Base-by-base conservation (phyloP, 37 sponge, comb jelly and placozoan species). In the Haliclona indistincta region DNA sequence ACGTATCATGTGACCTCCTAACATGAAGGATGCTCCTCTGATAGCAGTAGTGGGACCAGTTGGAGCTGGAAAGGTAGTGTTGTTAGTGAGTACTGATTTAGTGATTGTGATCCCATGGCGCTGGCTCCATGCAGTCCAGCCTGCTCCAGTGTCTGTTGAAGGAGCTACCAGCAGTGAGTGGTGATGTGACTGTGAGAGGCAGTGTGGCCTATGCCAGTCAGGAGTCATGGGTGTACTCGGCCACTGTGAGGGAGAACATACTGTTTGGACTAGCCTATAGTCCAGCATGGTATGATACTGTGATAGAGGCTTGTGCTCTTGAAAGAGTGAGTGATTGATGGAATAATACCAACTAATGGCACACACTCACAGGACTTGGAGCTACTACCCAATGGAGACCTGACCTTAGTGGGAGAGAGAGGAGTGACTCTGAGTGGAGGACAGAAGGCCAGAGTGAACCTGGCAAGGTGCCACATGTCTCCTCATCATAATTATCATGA, bases 371-470 rank as follows among this genome's bases (percentile, higher is more conserved):
- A 90, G 88, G 97, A 96, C 43, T 49, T 92, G 17, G 63, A 81
- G 0, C 45, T 37, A 35, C 67, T 96, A 26, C 67, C 92, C 30
- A 8, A 43, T 74, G 93, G 97, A 42, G 97, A 96, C 56, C 62
- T 53, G 71, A 96, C 97, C 19, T 77, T 84, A 43, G 90, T 92
- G 1, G 97, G 97, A 28, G 93, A 88, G 79, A 86, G 89, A 53
- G 97, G 97, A 54, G 90, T 92, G 42, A 92, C 93, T 19, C 81
- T 96, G 51, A 96, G 97, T 89, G 97, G 97, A 10, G 97, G 97
- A 11, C 97, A 96, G 76, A 92, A 92, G 84, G 87, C 94, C 10
- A 82, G 97, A 52, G 86, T 96, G n/a, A 85, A 84, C 60, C 85
- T 96, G 54, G 97, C 97, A n/a, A 81, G 94, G 62, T n/a, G n/a